These are phyloP conservation scores for Hyposmocoma kahamanoa DNA, from an alignment of 1,140 invertebrate species.

Conservation along the genomic window DNA sequence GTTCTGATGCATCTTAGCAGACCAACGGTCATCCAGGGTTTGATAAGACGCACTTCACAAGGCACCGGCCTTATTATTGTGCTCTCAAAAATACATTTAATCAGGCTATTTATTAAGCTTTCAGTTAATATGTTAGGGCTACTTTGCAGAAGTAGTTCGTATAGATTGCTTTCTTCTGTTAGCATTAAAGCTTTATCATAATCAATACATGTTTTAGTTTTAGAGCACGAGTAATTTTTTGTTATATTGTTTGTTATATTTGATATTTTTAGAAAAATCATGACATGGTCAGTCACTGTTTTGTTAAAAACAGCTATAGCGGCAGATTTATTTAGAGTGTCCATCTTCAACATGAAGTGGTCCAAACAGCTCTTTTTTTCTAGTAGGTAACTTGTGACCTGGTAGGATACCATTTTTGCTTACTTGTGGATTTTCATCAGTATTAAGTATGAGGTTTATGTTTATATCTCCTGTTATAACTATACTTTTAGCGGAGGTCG, in stretches of 20 bases:
- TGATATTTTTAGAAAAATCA: background rate
- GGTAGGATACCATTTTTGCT: background rate
- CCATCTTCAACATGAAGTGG: background rate
- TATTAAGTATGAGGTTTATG: background rate
- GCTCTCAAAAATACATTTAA: background rate
- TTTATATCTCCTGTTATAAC: conserved; percentile 3
- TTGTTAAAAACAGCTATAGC: background rate
- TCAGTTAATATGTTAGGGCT: background rate
- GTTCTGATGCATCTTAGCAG: background rate
- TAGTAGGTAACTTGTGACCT: background rate
- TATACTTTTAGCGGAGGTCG: background rate
- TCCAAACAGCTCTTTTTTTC: background rate
- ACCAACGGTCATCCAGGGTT: conserved; percentile 1
- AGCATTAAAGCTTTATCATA: background rate
- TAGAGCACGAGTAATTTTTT: background rate
- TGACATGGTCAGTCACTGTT: background rate
- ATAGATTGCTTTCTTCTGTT: background rate
- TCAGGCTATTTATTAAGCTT: background rate
- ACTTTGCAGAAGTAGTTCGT: background rate
- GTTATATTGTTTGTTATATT: background rate
- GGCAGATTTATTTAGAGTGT: background rate
- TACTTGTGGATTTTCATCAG: background rate
- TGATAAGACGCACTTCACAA: background rate
- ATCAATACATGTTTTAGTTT: background rate
- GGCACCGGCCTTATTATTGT: background rate